phyloP scores from a whole-genome alignment of 2,888 invertebrate genomes.

The Lordiphosa andalusiaca region DNA sequence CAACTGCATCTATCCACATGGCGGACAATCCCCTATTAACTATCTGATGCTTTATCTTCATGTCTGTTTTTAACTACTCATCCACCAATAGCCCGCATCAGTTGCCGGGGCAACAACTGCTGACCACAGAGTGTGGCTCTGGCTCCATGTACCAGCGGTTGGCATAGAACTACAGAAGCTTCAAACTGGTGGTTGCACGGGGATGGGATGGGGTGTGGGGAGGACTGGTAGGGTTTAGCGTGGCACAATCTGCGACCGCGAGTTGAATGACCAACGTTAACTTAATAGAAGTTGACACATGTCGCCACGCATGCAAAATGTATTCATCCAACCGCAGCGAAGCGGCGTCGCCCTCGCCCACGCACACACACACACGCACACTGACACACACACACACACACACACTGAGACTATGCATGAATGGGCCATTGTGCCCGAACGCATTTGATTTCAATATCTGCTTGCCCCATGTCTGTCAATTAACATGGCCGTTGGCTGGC shows the following conservation, averaged over 20 bases:
- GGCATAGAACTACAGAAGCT: slow-evolving; percentile 1
- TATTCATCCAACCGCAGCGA: slow-evolving; percentile 66
- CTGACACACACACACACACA: neutral
- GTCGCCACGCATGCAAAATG: slow-evolving; percentile 77
- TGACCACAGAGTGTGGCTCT: slow-evolving; percentile 50
- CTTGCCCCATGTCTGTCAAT: slow-evolving; percentile 50
- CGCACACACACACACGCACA: slow-evolving; percentile 2
- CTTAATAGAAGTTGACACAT: slow-evolving; percentile 76
- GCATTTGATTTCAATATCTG: slow-evolving; percentile 59
- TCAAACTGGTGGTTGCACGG: neutral
- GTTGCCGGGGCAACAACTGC: slow-evolving; percentile 31
- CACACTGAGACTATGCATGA: slow-evolving; percentile 7
- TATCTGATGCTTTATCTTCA: slow-evolving; percentile 6
- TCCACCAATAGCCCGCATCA: slow-evolving; percentile 30
- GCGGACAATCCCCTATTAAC: slow-evolving; percentile 2
- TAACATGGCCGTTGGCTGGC: slow-evolving; percentile 40
- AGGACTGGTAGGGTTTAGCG: neutral
- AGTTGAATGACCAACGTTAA: slow-evolving; percentile 72
- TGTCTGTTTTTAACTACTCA: slow-evolving; percentile 15
- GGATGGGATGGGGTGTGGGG: too few relatives aligned
- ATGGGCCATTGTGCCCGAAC: slow-evolving; percentile 36
- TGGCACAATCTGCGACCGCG: slow-evolving; percentile 32
- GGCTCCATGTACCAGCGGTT: slow-evolving; percentile 6
- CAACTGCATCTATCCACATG: slow-evolving; percentile 7
- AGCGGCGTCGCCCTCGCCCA: slow-evolving; percentile 22